A percentile compares a stretch with the other conserved stretches of the same genome.
Evolutionary conservation across 2,888 invertebrate species (phyloP).

Genomic region (Rotaria socialis): DNA sequence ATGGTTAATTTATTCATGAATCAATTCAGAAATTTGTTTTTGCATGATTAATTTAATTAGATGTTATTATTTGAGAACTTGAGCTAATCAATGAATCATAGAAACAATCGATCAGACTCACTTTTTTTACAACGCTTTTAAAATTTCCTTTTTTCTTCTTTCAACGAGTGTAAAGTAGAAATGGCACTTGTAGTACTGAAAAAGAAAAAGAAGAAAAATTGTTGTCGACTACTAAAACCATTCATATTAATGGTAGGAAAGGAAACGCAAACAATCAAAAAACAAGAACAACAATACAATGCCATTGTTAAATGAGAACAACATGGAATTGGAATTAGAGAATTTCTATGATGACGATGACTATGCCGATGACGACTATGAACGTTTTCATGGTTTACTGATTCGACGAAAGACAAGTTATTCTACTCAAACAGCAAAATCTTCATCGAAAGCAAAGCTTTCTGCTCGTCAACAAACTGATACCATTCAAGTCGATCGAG

Average conservation of each 20-base stretch:
- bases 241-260: neutral
- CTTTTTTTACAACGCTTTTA: neutral
- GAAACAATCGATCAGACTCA: neutral
- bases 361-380: neutral
- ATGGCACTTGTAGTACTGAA: neutral
- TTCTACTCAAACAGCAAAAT: neutral
- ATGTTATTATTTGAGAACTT: neutral
- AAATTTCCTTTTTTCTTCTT: neutral
- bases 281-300: neutral
- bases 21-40: too few species aligned
- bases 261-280: neutral
- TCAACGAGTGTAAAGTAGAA: too few species aligned
- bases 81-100: neutral
- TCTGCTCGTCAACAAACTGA: neutral
- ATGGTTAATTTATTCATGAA: too few species aligned
- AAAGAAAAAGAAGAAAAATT: neutral
- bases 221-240: neutral
- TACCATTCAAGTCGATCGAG: neutral
- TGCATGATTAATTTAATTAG: too few species aligned
- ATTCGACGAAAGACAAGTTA: conserved; percentile 7
- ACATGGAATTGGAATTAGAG: neutral
- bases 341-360: neutral
- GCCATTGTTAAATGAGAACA: neutral
- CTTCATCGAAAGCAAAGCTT: neutral
- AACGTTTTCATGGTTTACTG: neutral